Percentiles rank a stretch among this genome's conserved stretches.
Evolutionary conservation across 2,888 invertebrate species (phyloP).

Genomic region (Polia nebulosa): DNA sequence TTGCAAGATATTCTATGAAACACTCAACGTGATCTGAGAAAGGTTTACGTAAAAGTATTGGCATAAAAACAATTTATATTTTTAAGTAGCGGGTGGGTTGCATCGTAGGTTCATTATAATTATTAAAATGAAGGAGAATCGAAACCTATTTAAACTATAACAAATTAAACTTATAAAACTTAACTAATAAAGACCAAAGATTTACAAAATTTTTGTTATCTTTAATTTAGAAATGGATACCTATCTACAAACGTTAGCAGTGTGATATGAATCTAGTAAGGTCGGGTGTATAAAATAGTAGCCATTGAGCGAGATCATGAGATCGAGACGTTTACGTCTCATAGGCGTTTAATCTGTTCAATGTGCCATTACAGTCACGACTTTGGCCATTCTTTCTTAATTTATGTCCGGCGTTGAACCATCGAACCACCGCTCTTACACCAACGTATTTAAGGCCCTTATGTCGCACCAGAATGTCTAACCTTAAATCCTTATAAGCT

Average conservation of each 20-base stretch:
- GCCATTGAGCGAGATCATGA: constrained; percentile 68
- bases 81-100: not conserved
- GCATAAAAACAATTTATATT: constrained; percentile 16
- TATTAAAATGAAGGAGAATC: not conserved
- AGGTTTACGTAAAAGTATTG: constrained; percentile 18
- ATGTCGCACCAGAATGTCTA: constrained; percentile 17
- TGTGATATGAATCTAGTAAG: constrained; percentile 53
- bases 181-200: not conserved
- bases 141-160: too few relatives aligned
- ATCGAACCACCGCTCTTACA: constrained; percentile 53
- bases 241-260: constrained; percentile 50
- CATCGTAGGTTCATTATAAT: constrained; percentile 5
- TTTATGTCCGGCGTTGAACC: constrained; percentile 80
- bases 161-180: too few relatives aligned
- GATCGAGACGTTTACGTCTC: constrained; percentile 76
- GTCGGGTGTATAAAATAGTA: constrained; percentile 61
- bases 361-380: constrained; percentile 87
- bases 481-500: constrained; percentile 1
- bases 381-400: constrained; percentile 85
- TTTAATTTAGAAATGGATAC: constrained; percentile 40
- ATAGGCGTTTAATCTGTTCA: constrained; percentile 85
- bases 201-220: constrained; percentile 3
- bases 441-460: constrained; percentile 53
- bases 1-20: constrained; percentile 39
- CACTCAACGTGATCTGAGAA: constrained; percentile 23